phyloP scores from a whole-genome alignment of 2,888 invertebrate genomes.

The Atrina japonica region DNA sequence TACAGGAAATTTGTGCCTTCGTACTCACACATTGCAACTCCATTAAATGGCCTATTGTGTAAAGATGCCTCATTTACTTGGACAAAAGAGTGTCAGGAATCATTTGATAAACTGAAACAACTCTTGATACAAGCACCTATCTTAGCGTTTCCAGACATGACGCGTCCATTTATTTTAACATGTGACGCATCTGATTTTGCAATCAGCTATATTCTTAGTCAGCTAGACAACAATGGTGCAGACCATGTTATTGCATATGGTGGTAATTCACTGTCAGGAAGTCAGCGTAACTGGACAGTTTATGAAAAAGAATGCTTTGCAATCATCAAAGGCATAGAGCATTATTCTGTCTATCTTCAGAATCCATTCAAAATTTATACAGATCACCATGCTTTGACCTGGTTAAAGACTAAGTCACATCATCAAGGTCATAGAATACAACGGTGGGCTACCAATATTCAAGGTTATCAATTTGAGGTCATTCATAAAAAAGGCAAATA shows the following conservation, averaged over 20 bases:
- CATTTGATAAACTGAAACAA: constrained; percentile 23
- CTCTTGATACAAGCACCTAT: too few species aligned
- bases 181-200: constrained; percentile 23
- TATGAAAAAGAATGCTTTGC: constrained; percentile 3
- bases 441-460: constrained; percentile 41
- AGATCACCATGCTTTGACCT: constrained; percentile 41
- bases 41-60: constrained; percentile 25
- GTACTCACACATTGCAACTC: constrained; percentile 44
- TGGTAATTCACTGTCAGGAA: constrained; percentile 30
- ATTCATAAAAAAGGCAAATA: constrained; percentile 22
- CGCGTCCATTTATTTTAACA: constrained; percentile 10
- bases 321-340: constrained; percentile 8
- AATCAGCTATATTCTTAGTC: constrained; percentile 42
- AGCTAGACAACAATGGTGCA: constrained; percentile 33
- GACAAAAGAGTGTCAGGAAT: constrained; percentile 12
- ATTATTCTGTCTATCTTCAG: constrained; percentile 32
- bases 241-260: constrained; percentile 51
- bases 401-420: constrained; percentile 17
- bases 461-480: constrained; percentile 33
- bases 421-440: constrained; percentile 26
- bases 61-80: constrained; percentile 5
- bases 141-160: constrained; percentile 19
- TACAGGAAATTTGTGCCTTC: constrained; percentile 47
- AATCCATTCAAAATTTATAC: constrained; percentile 32
- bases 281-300: constrained; percentile 9